These are phyloP conservation scores for Fringilla coelebs DNA, from an alignment of 2,797 vertebrate species.

Conservation along the genomic window DNA sequence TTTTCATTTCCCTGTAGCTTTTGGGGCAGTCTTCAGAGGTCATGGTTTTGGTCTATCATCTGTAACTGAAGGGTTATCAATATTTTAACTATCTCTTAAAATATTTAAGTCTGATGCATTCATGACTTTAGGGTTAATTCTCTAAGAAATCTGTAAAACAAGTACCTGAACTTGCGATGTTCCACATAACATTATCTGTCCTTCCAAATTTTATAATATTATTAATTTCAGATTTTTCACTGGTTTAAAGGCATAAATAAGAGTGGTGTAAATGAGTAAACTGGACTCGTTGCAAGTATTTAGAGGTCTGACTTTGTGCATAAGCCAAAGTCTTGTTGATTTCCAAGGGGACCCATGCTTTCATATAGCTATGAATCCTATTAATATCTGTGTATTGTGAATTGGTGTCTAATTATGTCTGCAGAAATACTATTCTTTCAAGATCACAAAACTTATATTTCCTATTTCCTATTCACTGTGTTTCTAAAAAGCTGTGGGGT, in stretches of 20 bases:
- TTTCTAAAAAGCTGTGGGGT: neutral
- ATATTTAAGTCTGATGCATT: neutral
- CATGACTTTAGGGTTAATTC: neutral
- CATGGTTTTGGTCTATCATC: neutral
- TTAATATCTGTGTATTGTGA: neutral
- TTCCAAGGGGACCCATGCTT: neutral
- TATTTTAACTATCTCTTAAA: neutral
- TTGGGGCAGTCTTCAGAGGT: neutral
- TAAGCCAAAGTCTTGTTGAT: neutral
- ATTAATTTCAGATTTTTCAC: neutral
- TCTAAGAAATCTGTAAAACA: neutral
- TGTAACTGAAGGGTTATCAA: neutral
- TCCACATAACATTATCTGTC: neutral
- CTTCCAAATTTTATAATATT: neutral
- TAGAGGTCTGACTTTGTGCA: neutral
- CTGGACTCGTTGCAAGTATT: neutral
- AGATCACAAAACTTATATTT: neutral
- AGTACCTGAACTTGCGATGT: neutral
- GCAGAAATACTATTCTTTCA: neutral
- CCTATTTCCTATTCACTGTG: neutral
- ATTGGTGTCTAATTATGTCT: neutral
- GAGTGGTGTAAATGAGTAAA: neutral
- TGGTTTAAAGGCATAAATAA: neutral
- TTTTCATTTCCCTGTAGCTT: constrained; percentile 28
- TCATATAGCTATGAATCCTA: neutral